A percentile compares a stretch with the other conserved stretches of the same genome.
These are phyloP conservation scores for Sebastes fasciatus DNA, from an alignment of 2,113 vertebrate genomes.

Conservation along the genomic window DNA sequence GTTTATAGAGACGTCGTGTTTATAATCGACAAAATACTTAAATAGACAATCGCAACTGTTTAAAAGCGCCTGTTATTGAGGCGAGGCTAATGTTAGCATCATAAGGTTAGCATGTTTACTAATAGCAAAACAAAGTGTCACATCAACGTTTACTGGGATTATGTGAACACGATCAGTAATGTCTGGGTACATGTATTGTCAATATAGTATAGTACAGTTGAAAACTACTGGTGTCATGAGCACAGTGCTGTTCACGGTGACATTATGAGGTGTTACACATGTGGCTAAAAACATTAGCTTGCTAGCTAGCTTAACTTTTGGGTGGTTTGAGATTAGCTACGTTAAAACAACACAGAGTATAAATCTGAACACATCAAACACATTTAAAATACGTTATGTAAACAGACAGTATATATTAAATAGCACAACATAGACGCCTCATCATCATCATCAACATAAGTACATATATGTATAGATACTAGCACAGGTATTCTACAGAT, in stretches of 20 bases:
- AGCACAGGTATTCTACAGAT: no score
- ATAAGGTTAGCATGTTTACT: slow-evolving; percentile 51
- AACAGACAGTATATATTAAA: background rate
- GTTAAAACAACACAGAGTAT: background rate
- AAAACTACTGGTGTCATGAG: background rate
- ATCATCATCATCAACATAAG: background rate
- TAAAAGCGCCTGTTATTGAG: background rate
- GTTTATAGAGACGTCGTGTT: fast-evolving
- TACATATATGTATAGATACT: background rate
- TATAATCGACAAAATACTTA: fast-evolving
- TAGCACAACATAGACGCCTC: background rate
- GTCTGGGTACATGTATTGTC: background rate
- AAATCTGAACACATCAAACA: background rate
- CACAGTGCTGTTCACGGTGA: fast-evolving
- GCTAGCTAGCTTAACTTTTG: background rate
- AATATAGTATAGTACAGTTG: background rate
- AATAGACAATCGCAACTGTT: background rate
- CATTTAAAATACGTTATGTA: background rate
- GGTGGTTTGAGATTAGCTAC: background rate
- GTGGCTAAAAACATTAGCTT: background rate
- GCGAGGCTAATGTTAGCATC: slow-evolving; percentile 21
- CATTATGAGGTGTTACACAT: background rate
- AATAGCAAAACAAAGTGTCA: background rate
- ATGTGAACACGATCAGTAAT: background rate
- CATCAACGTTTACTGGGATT: background rate